Conservation (phyloP, 2,113 vertebrate genomes). For the Tachuris rubrigastra region DNA sequence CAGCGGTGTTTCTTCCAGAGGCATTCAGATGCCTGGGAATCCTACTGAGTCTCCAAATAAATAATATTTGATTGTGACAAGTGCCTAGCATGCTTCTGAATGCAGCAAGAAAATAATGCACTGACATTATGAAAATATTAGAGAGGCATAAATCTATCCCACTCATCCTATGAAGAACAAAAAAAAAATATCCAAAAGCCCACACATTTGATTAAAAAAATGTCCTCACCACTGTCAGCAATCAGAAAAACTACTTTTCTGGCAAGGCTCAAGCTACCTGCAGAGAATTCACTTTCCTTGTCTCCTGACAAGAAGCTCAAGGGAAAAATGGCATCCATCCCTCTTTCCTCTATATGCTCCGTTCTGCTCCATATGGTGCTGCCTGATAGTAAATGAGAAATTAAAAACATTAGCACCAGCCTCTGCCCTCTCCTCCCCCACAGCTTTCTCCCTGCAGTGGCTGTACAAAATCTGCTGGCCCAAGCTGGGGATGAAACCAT, state of each 20-base stretch:
- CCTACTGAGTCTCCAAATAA: constrained; percentile 29
- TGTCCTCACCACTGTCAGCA: neutral
- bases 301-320: constrained; percentile 25
- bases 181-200: neutral
- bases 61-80: constrained; percentile 33
- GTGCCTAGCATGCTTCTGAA: constrained; percentile 1
- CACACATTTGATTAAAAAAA: neutral
- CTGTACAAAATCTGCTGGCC: neutral
- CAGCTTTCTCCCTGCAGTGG: neutral
- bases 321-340: constrained; percentile 39
- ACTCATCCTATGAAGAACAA: neutral
- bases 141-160: neutral
- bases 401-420: constrained; percentile 49
- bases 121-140: neutral
- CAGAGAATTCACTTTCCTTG: constrained; percentile 59
- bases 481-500: neutral
- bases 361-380: constrained; percentile 47
- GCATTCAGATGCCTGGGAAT: neutral
- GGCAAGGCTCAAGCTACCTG: constrained; percentile 48
- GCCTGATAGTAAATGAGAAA: constrained; percentile 65
- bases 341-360: neutral
- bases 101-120: constrained; percentile 12
- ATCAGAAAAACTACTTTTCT: constrained; percentile 49
- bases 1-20: constrained; percentile 23
- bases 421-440: constrained; percentile 6